A percentile compares a stretch with the other conserved stretches of the same genome.
These are phyloP conservation scores for Pionites leucogaster DNA, from an alignment of 2,113 vertebrate genomes.

Conservation along the genomic window DNA sequence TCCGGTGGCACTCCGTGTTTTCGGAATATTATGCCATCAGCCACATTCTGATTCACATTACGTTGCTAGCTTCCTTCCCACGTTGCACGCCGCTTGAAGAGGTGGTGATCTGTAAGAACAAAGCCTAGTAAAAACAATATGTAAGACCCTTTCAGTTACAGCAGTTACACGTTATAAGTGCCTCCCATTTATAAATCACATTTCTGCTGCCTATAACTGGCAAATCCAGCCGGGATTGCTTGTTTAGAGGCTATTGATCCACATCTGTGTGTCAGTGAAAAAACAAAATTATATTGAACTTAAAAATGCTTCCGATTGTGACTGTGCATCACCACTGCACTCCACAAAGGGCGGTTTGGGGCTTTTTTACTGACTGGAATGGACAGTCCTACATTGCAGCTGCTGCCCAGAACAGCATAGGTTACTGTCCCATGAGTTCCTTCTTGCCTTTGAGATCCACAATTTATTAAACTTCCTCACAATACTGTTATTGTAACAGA, in stretches of 20 bases:
- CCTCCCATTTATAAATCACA: neutral
- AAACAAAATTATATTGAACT: neutral
- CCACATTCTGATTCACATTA: neutral
- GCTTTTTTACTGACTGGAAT: neutral
- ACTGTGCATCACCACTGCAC: neutral
- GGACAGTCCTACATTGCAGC: neutral
- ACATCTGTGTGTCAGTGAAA: neutral
- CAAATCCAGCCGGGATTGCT: neutral
- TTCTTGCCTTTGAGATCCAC: neutral
- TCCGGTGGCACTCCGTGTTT: neutral
- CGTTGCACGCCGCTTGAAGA: neutral
- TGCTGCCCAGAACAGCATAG: neutral
- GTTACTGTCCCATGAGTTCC: fast-evolving
- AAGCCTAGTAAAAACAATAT: neutral
- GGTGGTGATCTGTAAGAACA: neutral
- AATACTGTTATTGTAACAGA: neutral
- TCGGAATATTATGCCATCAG: neutral
- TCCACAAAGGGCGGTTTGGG: neutral
- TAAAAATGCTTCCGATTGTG: neutral
- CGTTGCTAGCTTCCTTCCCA: neutral
- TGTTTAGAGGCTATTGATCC: neutral
- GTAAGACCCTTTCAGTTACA: neutral
- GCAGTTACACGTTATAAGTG: neutral
- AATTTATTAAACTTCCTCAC: neutral
- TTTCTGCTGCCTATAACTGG: neutral